Base-by-base conservation (phyloP, 2,113 vertebrate genomes). In the Crocuta crocuta region DNA sequence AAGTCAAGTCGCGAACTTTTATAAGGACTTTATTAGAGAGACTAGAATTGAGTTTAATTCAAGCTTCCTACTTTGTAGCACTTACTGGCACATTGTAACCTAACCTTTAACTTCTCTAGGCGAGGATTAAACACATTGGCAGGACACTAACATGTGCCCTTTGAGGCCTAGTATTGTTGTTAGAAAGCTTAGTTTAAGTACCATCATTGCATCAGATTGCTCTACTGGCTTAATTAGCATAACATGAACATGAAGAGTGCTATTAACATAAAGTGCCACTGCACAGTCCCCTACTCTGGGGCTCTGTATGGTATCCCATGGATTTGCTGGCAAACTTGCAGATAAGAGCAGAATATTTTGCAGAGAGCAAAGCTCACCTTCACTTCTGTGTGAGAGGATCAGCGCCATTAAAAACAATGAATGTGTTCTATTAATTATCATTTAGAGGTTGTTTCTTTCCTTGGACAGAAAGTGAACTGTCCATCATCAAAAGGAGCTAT, bases 161-260 rank as follows among this genome's bases (percentile, higher is more conserved):
- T 80, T 48, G 88, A 91, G 93, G 65, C 80, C 87, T 82, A 95
- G 91, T 96, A 96, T 89, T 76, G 92, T 55, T 79, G 71, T 97
- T 96, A 96, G 86, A 85, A 89, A 90, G 87, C 93, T 98, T 93
- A 85, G 92, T 80, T 97, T 91, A 97, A 98, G 96, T 94, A 80
- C 80, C 78, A 74, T 93, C 81, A 53, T 95, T 94, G 84, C 84
- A 89, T 97, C 85, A 79, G 84, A 96, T 97, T 90, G 78, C 93
- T 91, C 10, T 48, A 80, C 71, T 96, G 89, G 55, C 78, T 96
- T 97, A 96, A 97, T 98, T 98, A 96, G 81, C 97, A 98, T 97
- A 92, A 50, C 78, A 94, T 80, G 95, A 97, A 96, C 96, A 79
- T 97, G 78, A 98, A 98, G 92, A 95, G 85, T n/a, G 8, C 80